Base-by-base conservation (phyloP, 37 sponge, comb jelly and placozoan species). In the Bolinopsis microptera region DNA sequence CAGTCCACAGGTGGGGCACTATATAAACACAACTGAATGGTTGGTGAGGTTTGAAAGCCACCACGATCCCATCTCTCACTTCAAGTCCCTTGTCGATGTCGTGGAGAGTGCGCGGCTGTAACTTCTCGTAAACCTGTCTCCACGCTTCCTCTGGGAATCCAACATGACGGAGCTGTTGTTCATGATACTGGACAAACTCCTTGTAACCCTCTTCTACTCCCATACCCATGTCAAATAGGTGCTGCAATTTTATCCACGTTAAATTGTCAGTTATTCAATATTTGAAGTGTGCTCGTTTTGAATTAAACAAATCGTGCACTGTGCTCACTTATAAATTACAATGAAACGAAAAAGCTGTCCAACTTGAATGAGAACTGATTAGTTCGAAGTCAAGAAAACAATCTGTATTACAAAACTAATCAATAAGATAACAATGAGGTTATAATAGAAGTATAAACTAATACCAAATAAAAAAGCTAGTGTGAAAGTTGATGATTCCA, bases 101-200 rank as follows among this genome's bases (percentile, higher is more conserved):
- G 8, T 27, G 90, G 0, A 86, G 2, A 2, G 61, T 41, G 1
- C 35, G 32, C 1, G 90, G 90, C 30, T 86, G 90, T 21, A 86
- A 48, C 26, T 86, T 86, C 41, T 39, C 90, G 31, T 86, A 86
- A 13, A 86, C 90, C 61, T 86, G 90, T 86, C 90, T 38, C 90
- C 90, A 86, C 0, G 90, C 90, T 26, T 86, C 61, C 30, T 86
- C 90, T n/a, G 90, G 90, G 5, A 86, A 38, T 0, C 90, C 90
- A 39, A 34, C 39, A 34, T 41, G 41, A 3, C 61, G 41, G 2
- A 86, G 90, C 36, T 86, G 90, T 25, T 41, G 41, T 26, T 86
- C 61, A 48, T 86, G 90, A 27, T 86, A 86, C 61, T 86, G 61
- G 27, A 86, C 90, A 39, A 86, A 86, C 61, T 86, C 90, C 13